phyloP scores from a whole-genome alignment of 92 coral and sea anemone species.

The Zoanthus sociatus region DNA sequence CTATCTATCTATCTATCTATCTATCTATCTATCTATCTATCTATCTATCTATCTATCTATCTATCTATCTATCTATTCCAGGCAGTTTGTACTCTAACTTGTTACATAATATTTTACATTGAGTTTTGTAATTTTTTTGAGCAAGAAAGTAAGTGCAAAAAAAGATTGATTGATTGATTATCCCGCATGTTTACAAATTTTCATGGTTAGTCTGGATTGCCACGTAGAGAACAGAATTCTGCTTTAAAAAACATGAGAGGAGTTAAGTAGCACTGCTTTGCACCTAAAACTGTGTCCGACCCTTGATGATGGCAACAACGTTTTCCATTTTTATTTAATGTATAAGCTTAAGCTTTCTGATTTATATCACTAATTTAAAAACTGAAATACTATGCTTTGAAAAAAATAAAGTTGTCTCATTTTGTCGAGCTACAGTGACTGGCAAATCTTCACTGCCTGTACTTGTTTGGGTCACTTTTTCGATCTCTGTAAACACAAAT shows the following conservation, averaged over 20 bases:
- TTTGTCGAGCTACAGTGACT: slow-evolving; percentile 28
- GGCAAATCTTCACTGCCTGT: slow-evolving; percentile 54
- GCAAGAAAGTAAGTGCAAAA: too few species aligned
- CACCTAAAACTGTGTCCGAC: slow-evolving; percentile 57
- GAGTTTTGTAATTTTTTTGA: too few species aligned
- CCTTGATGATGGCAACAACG: slow-evolving; percentile 62
- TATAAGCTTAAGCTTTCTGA: slow-evolving; percentile 25
- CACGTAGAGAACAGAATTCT: slow-evolving; percentile 64
- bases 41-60: too few species aligned
- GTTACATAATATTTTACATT: too few species aligned
- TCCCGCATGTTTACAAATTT: slow-evolving; percentile 61
- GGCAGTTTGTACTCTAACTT: too few species aligned
- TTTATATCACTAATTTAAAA: slow-evolving; percentile 14
- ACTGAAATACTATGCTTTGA: slow-evolving; percentile 21
- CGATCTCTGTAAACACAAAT: slow-evolving; percentile 55
- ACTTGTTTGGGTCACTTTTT: slow-evolving; percentile 52
- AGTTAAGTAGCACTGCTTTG: slow-evolving; percentile 55
- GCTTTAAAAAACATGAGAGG: slow-evolving; percentile 48
- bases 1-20: too few species aligned
- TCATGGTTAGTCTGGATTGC: slow-evolving; percentile 63
- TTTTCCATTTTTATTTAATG: slow-evolving; percentile 56
- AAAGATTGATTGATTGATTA: background rate
- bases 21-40: too few species aligned
- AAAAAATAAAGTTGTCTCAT: background rate
- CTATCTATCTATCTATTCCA: too few species aligned